Base-by-base conservation (phyloP, 2,113 vertebrate genomes). In the Bostrychus sinensis region DNA sequence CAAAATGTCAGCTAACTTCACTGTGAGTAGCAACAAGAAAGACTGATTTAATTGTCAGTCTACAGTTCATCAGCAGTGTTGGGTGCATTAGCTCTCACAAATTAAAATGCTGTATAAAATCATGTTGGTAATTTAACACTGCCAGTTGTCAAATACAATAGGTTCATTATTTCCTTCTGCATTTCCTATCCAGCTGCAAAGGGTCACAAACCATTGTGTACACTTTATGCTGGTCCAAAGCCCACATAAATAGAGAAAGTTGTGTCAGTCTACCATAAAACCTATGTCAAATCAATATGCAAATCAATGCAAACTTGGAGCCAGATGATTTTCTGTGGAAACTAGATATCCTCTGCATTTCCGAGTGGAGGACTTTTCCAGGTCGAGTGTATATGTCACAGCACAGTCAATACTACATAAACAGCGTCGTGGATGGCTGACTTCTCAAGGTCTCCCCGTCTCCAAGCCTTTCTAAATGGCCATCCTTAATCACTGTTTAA, bases 401-500 rank as follows among this genome's bases (percentile, higher is more conserved):
- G 37, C 56, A 17, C 25, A 68, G 68, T 82, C 79, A 77, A 75
- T 86, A 83, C 70, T 70, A 84, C 84, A 89, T 80, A 89, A 89
- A 89, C 74, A 84, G 63, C 50, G 82, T 58, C 65, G 55, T 68
- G 88, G 77, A 78, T 87, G 88, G 82, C 75, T 82, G 81, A 67
- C 51, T 84, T 72, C 74, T 90, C 88, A 92, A 92, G 91, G 91
- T 93, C 88, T 86, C 77, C 48, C 50, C 53, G 56, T 70, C 66
- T 79, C 68, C 55, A 53, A 62, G 70, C 70, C 54, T 79, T 75
- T 83, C 69, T 77, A 85, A 90, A 91, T 85, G 72, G 67, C 79
- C 56, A 55, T 80, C 77, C 75, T 90, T 90, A 92, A 92, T 92
- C 89, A 91, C 87, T 82, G 81, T 89, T 91, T 86, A 90, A 82